phyloP scores from a whole-genome alignment of 2,113 vertebrate genomes.

The Pseudolaguvia tuberculata region DNA sequence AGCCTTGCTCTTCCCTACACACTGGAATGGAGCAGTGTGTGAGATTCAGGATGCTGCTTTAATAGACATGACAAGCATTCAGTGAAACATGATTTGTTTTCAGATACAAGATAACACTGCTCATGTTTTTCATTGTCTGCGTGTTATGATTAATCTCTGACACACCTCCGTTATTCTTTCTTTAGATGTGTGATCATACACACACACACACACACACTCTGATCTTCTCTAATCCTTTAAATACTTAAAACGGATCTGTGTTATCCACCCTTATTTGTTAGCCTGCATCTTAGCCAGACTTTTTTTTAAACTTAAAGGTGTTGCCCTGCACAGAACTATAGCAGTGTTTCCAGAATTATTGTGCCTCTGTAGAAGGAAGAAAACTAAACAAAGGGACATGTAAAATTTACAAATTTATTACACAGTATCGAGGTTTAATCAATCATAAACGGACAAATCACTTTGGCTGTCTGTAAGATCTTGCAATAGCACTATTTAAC shows the following conservation, averaged over 20 bases:
- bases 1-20: no score
- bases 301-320: neutral
- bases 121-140: neutral
- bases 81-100: neutral
- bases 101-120: neutral
- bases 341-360: neutral
- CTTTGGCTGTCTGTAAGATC: no score
- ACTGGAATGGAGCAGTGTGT: no score
- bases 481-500: no score
- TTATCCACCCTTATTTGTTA: constrained; percentile 10
- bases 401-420: no score
- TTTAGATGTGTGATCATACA: neutral
- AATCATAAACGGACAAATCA: no score
- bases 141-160: neutral
- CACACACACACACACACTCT: neutral
- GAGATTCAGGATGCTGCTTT: no score
- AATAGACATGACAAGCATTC: no score
- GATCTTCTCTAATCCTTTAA: constrained; percentile 18
- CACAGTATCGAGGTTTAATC: no score
- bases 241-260: neutral
- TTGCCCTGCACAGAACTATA: constrained; percentile 12
- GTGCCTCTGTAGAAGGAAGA: neutral
- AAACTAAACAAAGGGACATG: no score
- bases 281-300: neutral
- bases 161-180: constrained; percentile 9